Conservation (phyloP, 2,113 vertebrate species). For the Anarrhichthys ocellatus region DNA sequence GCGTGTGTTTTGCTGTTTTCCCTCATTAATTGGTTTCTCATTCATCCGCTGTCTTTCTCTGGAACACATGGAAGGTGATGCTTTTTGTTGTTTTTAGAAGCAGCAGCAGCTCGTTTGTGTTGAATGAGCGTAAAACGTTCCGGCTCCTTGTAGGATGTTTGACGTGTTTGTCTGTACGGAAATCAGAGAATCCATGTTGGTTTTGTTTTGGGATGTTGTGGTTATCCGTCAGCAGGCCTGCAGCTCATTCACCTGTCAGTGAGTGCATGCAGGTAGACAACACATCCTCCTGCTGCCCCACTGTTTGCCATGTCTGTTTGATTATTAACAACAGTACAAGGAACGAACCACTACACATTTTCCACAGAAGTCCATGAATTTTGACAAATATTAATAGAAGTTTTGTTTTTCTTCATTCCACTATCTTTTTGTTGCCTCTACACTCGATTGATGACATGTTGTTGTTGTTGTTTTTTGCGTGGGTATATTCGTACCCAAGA, state of each 20-base stretch:
- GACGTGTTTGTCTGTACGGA: not conserved
- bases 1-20: not conserved
- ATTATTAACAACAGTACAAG: not conserved
- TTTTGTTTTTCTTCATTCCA: not conserved
- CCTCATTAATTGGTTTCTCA: not conserved
- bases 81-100: not conserved
- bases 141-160: not conserved
- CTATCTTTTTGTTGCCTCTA: not conserved
- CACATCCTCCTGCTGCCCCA: not conserved
- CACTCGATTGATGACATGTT: not conserved
- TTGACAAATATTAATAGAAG: not conserved
- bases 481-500: not conserved
- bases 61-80: not conserved
- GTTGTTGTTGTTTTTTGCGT: not conserved
- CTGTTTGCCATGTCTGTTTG: not conserved
- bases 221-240: not conserved
- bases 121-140: not conserved
- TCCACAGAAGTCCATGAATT: not conserved
- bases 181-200: not conserved
- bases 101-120: not conserved
- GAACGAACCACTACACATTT: not conserved
- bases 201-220: constrained; percentile 5
- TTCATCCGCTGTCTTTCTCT: not conserved
- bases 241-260: not conserved
- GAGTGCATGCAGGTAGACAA: not conserved